phyloP scores from a whole-genome alignment of 2,113 vertebrate species.

The Tonatia bakeri region DNA sequence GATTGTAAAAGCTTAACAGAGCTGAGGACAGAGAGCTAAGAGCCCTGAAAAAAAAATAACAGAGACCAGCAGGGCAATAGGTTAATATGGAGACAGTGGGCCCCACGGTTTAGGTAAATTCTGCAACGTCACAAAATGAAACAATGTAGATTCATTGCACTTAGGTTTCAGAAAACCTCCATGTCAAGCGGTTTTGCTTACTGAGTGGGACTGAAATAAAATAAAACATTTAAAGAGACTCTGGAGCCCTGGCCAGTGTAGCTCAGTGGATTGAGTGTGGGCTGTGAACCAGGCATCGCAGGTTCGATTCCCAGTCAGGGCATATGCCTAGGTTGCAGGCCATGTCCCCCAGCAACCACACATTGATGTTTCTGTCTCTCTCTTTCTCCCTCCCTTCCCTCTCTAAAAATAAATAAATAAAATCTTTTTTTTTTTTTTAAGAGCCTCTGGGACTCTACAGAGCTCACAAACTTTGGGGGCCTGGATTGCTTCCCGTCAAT shows the following conservation, averaged over 20 bases:
- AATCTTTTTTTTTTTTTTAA: too few species aligned
- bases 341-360: too few species aligned
- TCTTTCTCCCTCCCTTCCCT: too few species aligned
- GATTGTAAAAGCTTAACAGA: neutral
- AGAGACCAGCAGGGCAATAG: fast-evolving
- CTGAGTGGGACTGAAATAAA: neutral
- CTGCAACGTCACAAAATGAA: neutral
- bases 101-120: fast-evolving
- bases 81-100: fast-evolving
- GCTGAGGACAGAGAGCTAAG: neutral
- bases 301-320: too few species aligned
- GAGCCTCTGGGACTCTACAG: too few species aligned
- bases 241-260: too few species aligned
- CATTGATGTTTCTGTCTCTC: too few species aligned
- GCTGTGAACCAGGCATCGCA: too few species aligned
- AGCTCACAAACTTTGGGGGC: fast-evolving
- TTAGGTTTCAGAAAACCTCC: neutral
- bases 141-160: neutral
- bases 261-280: too few species aligned
- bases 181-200: neutral
- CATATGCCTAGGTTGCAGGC: too few species aligned
- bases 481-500: fast-evolving
- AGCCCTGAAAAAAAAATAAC: fast-evolving
- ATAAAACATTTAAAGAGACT: too few species aligned
- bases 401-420: too few species aligned